Conservation (phyloP, 2,888 invertebrate genomes). For the Diaperis boleti region DNA sequence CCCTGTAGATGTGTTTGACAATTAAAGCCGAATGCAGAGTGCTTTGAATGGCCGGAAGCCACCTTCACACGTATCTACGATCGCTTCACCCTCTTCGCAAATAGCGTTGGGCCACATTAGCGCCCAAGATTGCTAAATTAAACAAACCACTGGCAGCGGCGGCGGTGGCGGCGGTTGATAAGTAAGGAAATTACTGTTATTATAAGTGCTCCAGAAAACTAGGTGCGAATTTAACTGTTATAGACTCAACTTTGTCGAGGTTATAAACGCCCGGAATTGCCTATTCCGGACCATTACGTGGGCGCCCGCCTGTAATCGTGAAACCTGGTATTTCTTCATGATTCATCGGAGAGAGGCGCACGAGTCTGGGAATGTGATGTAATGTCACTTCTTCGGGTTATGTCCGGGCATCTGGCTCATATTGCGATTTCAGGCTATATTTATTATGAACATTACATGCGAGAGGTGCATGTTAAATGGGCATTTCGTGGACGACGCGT, state of each 20-base stretch:
- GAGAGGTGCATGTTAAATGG: slow-evolving; percentile 62
- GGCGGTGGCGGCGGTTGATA: slow-evolving; percentile 58
- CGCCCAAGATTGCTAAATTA: slow-evolving; percentile 61
- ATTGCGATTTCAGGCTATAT: slow-evolving; percentile 59
- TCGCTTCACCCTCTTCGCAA: slow-evolving; percentile 46
- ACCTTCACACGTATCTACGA: slow-evolving; percentile 19
- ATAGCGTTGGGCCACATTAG: slow-evolving; percentile 58
- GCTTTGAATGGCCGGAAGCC: slow-evolving; percentile 16
- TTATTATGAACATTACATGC: slow-evolving; percentile 54
- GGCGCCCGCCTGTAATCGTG: slow-evolving; percentile 38
- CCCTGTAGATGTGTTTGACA: too few relatives aligned
- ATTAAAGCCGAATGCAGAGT: too few relatives aligned
- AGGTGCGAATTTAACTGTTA: slow-evolving; percentile 39
- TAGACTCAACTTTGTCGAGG: slow-evolving; percentile 13
- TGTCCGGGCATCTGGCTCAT: slow-evolving; percentile 58
- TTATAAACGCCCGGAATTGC: slow-evolving; percentile 23
- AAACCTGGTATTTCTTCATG: slow-evolving; percentile 56
- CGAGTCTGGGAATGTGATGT: slow-evolving; percentile 61
- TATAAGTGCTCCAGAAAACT: slow-evolving; percentile 46
- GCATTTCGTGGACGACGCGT: not conserved
- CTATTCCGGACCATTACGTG: slow-evolving; percentile 34
- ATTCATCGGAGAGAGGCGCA: slow-evolving; percentile 55
- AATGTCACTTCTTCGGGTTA: slow-evolving; percentile 56
- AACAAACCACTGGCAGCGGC: slow-evolving; percentile 58
- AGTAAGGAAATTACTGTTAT: slow-evolving; percentile 57